Conservation (phyloP, 2,113 vertebrate species). For the Chaetorhynchus papuensis region DNA sequence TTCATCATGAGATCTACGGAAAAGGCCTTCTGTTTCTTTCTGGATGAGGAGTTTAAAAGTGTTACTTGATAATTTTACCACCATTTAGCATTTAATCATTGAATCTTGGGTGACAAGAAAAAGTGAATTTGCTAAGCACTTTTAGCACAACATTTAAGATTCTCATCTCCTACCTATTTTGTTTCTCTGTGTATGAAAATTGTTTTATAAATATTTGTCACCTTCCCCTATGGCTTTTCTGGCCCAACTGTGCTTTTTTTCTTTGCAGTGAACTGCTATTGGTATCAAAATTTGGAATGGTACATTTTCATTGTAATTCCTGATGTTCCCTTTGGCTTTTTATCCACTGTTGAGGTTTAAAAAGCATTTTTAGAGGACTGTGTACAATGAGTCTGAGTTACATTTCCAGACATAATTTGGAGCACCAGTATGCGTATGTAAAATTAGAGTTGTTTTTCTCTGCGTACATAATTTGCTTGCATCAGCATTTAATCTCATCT, state of each 20-base stretch:
- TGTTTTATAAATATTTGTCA: not conserved
- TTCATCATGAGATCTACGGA: not conserved
- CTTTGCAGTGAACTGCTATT: not conserved
- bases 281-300: not conserved
- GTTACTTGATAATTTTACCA: not conserved
- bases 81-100: not conserved
- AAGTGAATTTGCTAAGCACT: not conserved
- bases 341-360: not conserved
- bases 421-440: not conserved
- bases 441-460: not conserved
- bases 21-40: not conserved
- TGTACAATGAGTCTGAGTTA: not conserved
- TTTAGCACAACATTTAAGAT: not conserved
- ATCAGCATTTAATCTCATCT: slow-evolving; percentile 45
- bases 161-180: not conserved
- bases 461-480: not conserved
- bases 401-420: not conserved
- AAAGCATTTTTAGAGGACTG: not conserved
- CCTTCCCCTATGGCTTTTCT: not conserved
- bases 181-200: not conserved
- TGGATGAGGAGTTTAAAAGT: not conserved
- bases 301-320: not conserved
- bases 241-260: not conserved
- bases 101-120: not conserved
- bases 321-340: not conserved